These are phyloP conservation scores for Chloroceryle inda DNA, from an alignment of 2,797 vertebrate species.

Conservation along the genomic window DNA sequence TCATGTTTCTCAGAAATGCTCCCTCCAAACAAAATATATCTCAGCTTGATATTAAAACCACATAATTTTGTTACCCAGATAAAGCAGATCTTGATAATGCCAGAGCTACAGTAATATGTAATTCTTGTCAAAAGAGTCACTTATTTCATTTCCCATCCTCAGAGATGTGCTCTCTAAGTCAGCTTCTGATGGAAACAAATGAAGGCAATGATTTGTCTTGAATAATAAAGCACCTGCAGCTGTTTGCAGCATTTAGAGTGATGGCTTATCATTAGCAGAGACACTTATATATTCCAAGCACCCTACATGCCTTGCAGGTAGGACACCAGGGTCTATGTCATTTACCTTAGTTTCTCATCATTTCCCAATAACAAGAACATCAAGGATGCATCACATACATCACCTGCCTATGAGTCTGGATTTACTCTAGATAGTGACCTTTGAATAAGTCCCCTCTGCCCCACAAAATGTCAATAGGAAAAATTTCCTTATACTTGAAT, in stretches of 20 bases:
- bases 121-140: constrained; percentile 42
- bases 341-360: neutral
- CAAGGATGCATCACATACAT: neutral
- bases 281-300: constrained; percentile 15
- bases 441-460: neutral
- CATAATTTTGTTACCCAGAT: neutral
- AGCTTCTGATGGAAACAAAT: constrained; percentile 54
- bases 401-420: neutral
- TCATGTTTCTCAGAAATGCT: neutral
- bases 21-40: neutral
- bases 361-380: constrained; percentile 8
- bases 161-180: constrained; percentile 22
- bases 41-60: neutral
- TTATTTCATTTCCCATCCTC: constrained; percentile 58
- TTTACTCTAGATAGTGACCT: neutral
- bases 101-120: constrained; percentile 19
- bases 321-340: neutral
- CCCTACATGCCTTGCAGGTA: constrained; percentile 17
- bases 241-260: constrained; percentile 31
- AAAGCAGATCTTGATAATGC: constrained; percentile 39
- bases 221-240: constrained; percentile 75
- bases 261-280: constrained; percentile 49
- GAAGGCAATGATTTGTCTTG: constrained; percentile 55
- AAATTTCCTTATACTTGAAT: neutral
- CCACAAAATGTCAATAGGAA: neutral